phyloP scores from a whole-genome alignment of 2,113 vertebrate species.

The Ailuropoda melanoleuca region DNA sequence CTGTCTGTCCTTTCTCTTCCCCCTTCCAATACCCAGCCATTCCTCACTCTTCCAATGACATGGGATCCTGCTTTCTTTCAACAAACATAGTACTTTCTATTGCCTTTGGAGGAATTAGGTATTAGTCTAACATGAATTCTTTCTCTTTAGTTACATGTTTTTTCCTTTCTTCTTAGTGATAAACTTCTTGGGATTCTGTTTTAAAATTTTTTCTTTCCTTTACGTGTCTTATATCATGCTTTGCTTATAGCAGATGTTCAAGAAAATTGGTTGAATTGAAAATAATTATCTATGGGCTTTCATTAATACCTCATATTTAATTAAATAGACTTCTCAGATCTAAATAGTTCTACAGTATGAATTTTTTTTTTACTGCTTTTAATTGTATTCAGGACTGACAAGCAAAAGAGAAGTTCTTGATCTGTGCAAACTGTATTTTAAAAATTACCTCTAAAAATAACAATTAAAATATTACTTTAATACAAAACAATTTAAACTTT shows the following conservation, averaged over 20 bases:
- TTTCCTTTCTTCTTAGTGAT: background rate
- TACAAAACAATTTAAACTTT: background rate
- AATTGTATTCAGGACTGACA: background rate
- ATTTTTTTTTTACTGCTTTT: background rate
- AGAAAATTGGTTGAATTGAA: background rate
- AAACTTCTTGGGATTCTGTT: background rate
- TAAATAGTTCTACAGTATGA: background rate
- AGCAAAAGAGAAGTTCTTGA: constrained; percentile 7
- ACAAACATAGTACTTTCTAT: background rate
- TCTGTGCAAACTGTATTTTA: background rate
- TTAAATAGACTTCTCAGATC: background rate
- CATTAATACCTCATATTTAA: background rate
- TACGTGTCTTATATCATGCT: background rate
- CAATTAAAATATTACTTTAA: background rate
- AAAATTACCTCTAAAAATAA: background rate
- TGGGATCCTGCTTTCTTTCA: background rate
- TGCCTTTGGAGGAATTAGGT: background rate
- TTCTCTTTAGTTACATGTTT: background rate
- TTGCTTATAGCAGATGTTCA: background rate
- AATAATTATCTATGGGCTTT: background rate
- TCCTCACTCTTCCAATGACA: background rate
- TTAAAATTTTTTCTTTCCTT: background rate
- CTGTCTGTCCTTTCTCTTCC: background rate
- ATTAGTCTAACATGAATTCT: background rate
- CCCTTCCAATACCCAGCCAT: background rate